Percentiles rank a stretch among this genome's conserved stretches.
Evolutionary conservation across 1,140 invertebrate species (phyloP).

Genomic region (Glomeris maerens): DNA sequence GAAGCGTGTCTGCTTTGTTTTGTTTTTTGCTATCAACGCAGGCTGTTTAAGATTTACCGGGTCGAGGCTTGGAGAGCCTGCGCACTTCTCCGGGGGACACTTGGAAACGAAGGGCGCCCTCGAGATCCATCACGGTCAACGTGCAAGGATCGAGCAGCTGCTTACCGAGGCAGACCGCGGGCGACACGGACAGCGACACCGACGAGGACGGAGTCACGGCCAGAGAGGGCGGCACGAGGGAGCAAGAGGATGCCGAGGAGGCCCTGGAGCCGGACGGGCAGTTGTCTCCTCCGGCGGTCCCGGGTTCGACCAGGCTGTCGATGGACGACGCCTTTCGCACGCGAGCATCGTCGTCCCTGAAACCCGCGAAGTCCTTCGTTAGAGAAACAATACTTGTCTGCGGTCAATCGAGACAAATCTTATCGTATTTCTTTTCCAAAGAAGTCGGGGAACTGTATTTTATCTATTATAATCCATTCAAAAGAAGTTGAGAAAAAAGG

Average conservation of each 20-base stretch:
- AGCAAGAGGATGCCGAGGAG: not conserved
- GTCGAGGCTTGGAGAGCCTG: constrained; percentile 7
- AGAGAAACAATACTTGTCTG: no score
- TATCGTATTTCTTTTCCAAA: no score
- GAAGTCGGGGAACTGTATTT: no score
- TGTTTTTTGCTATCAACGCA: constrained; percentile 14
- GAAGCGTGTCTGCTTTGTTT: constrained; percentile 5
- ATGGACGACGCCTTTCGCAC: constrained; percentile 22
- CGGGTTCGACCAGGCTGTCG: constrained; percentile 23
- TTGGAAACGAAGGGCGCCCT: constrained; percentile 10
- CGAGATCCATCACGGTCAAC: not conserved
- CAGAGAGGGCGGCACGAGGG: constrained; percentile 1
- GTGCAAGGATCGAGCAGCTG: no score
- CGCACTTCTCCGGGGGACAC: constrained; percentile 4
- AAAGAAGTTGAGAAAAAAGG: no score
- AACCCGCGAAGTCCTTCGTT: no score
- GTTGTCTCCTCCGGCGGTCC: no score
- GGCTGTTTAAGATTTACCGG: constrained; percentile 14
- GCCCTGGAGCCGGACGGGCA: no score
- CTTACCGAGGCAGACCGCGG: not conserved
- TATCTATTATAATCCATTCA: no score
- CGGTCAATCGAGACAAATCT: no score
- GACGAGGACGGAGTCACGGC: constrained; percentile 3
- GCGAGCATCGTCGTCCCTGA: constrained; percentile 8
- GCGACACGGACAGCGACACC: not conserved